Evolutionary conservation across 2,113 vertebrate genomes (phyloP).

Genomic region (Corythaixoides concolor): DNA sequence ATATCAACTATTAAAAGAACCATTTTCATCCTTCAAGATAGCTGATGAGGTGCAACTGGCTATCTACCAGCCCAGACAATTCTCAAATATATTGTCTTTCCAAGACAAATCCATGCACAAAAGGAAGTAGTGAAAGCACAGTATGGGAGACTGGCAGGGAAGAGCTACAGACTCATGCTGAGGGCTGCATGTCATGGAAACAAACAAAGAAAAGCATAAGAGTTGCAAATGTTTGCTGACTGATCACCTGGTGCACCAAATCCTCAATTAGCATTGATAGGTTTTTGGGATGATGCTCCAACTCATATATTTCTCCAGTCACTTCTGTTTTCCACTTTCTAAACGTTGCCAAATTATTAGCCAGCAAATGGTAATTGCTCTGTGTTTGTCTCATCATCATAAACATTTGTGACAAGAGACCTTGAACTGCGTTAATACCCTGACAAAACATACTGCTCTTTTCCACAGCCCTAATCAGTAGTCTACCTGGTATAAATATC

Average conservation of each 20-base stretch:
- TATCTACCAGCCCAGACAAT: not conserved
- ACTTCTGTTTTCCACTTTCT: constrained; percentile 13
- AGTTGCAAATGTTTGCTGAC: not conserved
- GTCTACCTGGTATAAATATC: not conserved
- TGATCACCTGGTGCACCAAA: not conserved
- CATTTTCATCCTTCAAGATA: not conserved
- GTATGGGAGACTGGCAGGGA: not conserved
- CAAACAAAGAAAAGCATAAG: not conserved
- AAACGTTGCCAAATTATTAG: constrained; percentile 22
- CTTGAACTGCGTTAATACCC: not conserved
- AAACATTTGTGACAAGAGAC: constrained; percentile 38
- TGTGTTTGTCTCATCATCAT: constrained; percentile 32
- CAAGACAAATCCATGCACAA: not conserved
- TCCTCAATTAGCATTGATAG: not conserved
- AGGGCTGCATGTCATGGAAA: not conserved
- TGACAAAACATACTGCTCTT: not conserved
- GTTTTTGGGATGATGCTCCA: not conserved
- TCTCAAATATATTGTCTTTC: not conserved
- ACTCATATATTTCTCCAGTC: not conserved
- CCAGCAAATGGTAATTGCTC: constrained; percentile 8
- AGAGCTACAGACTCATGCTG: not conserved
- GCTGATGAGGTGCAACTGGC: not conserved
- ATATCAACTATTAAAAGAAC: not conserved
- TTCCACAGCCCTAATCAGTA: not conserved
- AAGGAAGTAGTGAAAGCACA: not conserved